Conservation (phyloP, 2,113 vertebrate species). For the Sigmodon hispidus region DNA sequence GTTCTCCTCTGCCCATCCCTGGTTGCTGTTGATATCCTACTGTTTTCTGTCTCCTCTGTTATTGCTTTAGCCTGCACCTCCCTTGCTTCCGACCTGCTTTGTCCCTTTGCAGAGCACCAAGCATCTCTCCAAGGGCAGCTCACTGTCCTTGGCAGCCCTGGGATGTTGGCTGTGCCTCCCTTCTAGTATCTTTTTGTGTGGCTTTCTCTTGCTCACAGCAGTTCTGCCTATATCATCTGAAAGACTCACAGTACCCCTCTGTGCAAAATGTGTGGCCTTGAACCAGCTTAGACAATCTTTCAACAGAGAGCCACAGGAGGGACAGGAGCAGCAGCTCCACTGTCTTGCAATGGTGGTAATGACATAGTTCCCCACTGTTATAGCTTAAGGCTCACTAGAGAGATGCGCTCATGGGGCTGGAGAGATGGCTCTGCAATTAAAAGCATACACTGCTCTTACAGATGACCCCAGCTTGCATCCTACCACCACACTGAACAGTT, state of each 20-base stretch:
- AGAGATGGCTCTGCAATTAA: neutral
- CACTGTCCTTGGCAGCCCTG: fast-evolving
- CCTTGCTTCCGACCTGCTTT: neutral
- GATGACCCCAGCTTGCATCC: neutral
- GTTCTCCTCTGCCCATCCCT: neutral
- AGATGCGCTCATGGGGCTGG: neutral
- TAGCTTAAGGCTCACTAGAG: neutral
- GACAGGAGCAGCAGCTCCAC: fast-evolving
- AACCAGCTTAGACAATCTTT: neutral
- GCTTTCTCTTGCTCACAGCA: neutral
- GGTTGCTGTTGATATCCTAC: fast-evolving
- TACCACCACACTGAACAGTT: neutral
- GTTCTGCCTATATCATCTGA: neutral
- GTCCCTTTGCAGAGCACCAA: neutral
- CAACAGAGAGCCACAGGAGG: fast-evolving
- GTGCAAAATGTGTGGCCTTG: neutral
- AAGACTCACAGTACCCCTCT: neutral
- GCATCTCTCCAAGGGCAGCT: neutral
- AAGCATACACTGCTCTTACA: neutral
- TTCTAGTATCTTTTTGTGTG: neutral
- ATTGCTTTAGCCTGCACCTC: neutral
- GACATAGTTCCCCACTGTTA: fast-evolving
- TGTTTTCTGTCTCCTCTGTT: neutral
- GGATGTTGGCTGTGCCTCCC: neutral
- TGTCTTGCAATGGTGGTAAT: neutral